These are phyloP conservation scores for Cyprinodon brontotheroides DNA, from an alignment of 2,113 vertebrate genomes.

Conservation along the genomic window DNA sequence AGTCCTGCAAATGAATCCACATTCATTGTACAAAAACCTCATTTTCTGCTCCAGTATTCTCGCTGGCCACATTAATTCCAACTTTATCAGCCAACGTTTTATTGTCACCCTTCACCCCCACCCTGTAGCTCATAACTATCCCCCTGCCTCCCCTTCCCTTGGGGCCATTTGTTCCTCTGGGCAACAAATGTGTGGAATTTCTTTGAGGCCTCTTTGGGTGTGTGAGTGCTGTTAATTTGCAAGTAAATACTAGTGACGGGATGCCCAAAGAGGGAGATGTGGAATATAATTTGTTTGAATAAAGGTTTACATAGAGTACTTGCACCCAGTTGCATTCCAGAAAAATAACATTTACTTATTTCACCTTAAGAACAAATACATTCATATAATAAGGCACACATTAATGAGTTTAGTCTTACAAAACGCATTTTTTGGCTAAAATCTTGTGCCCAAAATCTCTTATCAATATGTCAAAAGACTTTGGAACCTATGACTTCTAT, in stretches of 20 bases:
- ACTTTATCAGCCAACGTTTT: constrained; percentile 50
- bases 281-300: constrained; percentile 13
- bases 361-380: background rate
- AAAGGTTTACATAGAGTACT: constrained; percentile 1
- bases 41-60: constrained; percentile 37
- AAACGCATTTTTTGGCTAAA: background rate
- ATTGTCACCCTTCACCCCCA: constrained; percentile 25
- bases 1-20: constrained; percentile 22
- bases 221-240: constrained; percentile 71
- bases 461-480: background rate
- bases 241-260: constrained; percentile 69
- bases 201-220: constrained; percentile 71
- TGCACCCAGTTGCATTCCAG: background rate
- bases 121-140: background rate
- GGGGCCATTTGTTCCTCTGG: constrained; percentile 66
- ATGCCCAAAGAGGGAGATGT: constrained; percentile 17
- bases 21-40: constrained; percentile 15
- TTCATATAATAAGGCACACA: constrained; percentile 1
- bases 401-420: background rate
- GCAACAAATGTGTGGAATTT: constrained; percentile 74
- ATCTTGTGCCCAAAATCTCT: background rate
- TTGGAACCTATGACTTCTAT: no score
- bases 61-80: constrained; percentile 56
- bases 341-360: background rate
- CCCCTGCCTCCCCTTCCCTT: background rate